These are phyloP conservation scores for Bucorvus abyssinicus DNA, from an alignment of 2,797 vertebrate genomes.

Conservation along the genomic window DNA sequence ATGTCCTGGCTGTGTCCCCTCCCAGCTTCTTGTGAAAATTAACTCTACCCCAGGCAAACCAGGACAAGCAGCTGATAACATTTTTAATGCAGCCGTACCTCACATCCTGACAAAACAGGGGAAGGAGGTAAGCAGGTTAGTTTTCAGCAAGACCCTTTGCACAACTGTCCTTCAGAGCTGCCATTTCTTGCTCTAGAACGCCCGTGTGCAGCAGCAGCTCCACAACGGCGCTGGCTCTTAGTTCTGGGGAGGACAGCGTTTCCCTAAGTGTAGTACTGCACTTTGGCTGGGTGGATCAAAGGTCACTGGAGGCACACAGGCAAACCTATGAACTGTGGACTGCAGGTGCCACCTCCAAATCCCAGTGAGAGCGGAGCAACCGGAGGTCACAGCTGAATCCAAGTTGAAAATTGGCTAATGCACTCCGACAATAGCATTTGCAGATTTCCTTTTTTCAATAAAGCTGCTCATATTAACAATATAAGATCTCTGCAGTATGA, in stretches of 20 bases:
- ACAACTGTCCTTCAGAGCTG: background rate
- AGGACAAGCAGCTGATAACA: background rate
- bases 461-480: conserved; percentile 36
- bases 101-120: background rate
- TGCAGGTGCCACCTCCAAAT: conserved; percentile 41
- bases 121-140: background rate
- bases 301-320: background rate
- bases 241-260: background rate
- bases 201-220: background rate
- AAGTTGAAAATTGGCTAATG: conserved; percentile 48
- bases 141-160: background rate
- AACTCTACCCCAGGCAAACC: background rate
- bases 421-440: conserved; percentile 36
- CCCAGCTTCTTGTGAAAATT: background rate
- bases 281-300: background rate
- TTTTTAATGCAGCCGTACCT: background rate
- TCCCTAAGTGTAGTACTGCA: background rate
- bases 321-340: conserved; percentile 13
- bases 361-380: conserved; percentile 35
- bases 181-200: background rate
- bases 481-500: background rate
- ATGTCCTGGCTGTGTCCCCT: background rate
- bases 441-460: conserved; percentile 69
- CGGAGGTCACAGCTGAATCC: conserved; percentile 46
- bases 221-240: background rate